Evolutionary conservation across 2,888 invertebrate genomes (phyloP), one percentile per base, ranked within the genome.

Genomic region (Cremastinae sp.): DNA sequence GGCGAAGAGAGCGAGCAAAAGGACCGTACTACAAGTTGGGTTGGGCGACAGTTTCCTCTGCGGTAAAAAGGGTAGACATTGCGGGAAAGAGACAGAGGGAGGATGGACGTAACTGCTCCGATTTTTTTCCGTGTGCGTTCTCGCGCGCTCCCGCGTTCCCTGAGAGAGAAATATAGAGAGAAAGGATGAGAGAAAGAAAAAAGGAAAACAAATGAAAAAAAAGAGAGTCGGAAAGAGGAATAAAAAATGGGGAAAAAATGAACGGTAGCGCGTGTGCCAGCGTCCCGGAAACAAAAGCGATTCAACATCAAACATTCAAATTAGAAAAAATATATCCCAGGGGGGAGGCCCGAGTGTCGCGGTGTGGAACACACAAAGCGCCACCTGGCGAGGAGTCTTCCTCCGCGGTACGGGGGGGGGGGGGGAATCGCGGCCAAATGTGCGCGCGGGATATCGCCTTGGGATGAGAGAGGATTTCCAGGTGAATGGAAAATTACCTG

Each of bases 261-360:
- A 55, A 20, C 22, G 18, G 56, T 28, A 28, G 18, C 37, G 14
- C 22, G 56, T 70, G 73, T 62, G 18, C 59, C 59, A 41, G 28
- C 35, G 41, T 41, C 59, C 53, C 79, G 77, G 80, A 81, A 82
- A 84, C 83, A 84, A 84, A 82, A 83, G 73, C 80, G 82, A 82
- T 82, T 82, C 82, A 78, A 82, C 84, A 82, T 84, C 83, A 84
- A 84, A 84, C 84, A 84, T 84, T 83, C 81, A 84, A 84, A 84
- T 84, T 84, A 82, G 81, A 81, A 83, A 84, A 83, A 77, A 74
- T 78, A 75, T 28, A 28, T 28, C 28, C 5, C 28, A 28, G 28
- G 28, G 28, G 28, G 5, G 5, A 5, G 2, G 5, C 2, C 2
- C 2, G 2, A 28, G 28, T 28, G 28, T 28, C 28, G 28, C 28